A percentile compares a stretch with the other conserved stretches of the same genome.
phyloP scores from a whole-genome alignment of 2,797 vertebrate species.

The Peromyscus nudipes region DNA sequence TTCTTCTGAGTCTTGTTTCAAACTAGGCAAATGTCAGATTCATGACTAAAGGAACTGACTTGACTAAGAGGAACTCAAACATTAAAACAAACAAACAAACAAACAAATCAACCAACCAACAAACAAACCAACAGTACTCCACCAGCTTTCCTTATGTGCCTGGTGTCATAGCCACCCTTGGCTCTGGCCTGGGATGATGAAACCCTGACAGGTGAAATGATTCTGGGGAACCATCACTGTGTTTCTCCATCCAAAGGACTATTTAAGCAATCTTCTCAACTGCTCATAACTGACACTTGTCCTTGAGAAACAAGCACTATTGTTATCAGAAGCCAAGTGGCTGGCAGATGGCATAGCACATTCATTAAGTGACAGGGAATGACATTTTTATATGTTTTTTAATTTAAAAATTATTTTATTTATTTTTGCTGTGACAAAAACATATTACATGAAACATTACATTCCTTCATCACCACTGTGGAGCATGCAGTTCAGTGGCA shows the following conservation, averaged over 20 bases:
- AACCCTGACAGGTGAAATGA: background rate
- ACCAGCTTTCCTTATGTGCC: background rate
- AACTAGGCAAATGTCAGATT: background rate
- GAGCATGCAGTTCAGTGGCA: background rate
- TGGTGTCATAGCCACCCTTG: background rate
- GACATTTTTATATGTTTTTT: background rate
- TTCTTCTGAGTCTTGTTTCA: constrained; percentile 50
- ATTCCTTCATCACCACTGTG: too few species aligned
- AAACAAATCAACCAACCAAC: background rate
- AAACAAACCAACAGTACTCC: background rate
- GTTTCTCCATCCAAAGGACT: background rate
- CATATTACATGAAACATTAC: background rate
- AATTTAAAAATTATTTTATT: background rate
- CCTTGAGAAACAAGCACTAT: background rate
- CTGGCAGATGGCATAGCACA: background rate
- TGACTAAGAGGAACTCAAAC: background rate
- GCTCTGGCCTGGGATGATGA: constrained; percentile 12
- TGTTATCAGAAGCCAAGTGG: background rate
- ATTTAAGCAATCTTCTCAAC: background rate
- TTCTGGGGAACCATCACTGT: background rate
- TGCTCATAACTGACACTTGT: constrained; percentile 17
- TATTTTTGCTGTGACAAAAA: background rate
- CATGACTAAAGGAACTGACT: background rate
- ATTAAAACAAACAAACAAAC: background rate
- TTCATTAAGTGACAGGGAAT: background rate